A percentile compares a stretch with the other conserved stretches of the same genome.
Conservation (phyloP, 1,140 invertebrate species). For the Drosophila sturtevanti region DNA sequence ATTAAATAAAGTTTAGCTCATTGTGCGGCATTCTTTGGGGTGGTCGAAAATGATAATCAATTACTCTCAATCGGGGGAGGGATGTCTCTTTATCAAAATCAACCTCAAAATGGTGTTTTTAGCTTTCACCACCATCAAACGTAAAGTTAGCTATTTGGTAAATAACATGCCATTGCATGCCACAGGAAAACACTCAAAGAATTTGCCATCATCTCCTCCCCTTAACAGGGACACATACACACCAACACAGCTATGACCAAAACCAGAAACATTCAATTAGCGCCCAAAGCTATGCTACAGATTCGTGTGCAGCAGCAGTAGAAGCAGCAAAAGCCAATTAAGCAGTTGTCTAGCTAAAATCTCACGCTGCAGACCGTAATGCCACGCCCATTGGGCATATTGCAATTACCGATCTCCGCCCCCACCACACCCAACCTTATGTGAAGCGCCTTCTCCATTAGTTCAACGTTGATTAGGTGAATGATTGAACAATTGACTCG, state of each 20-base stretch:
- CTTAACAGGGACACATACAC: neutral
- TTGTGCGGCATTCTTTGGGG: neutral
- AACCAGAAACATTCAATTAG: slow-evolving; percentile 46
- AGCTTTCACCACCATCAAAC: neutral
- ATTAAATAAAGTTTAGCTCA: neutral
- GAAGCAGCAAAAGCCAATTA: slow-evolving; percentile 47
- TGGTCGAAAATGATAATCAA: neutral
- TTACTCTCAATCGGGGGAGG: neutral
- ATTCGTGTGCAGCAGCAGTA: slow-evolving; percentile 2
- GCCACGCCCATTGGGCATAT: slow-evolving; percentile 37
- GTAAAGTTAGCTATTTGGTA: slow-evolving; percentile 1
- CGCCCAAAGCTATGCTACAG: slow-evolving; percentile 16
- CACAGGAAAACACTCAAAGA: neutral
- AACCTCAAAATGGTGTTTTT: neutral
- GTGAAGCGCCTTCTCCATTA: slow-evolving; percentile 25
- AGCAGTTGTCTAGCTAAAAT: slow-evolving; percentile 49
- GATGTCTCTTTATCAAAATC: neutral
- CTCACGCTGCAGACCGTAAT: slow-evolving; percentile 18
- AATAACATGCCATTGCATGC: slow-evolving; percentile 7
- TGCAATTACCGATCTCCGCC: slow-evolving; percentile 42
- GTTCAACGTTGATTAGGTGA: slow-evolving; percentile 55
- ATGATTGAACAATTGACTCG: slow-evolving; percentile 64
- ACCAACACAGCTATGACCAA: slow-evolving; percentile 18
- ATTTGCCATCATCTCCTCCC: neutral
- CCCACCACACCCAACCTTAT: no score